Conservation (phyloP, 2,797 vertebrate species). For the Monodelphis domestica region DNA sequence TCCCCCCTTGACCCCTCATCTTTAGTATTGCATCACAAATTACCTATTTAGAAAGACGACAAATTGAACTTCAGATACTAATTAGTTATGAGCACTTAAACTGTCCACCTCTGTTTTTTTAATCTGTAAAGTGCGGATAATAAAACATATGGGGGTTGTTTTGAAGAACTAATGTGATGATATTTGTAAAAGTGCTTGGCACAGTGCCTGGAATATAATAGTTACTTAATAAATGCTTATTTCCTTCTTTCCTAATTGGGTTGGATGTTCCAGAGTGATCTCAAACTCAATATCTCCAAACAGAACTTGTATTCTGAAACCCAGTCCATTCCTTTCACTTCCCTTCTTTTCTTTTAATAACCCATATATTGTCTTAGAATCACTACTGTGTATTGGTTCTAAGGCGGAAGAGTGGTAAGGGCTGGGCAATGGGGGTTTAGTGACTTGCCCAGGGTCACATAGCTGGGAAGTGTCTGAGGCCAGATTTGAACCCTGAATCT, state of each 20-base stretch:
- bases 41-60: too few relatives aligned
- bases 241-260: background rate
- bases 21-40: background rate
- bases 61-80: background rate
- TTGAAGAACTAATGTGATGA: background rate
- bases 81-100: background rate
- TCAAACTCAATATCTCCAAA: background rate
- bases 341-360: too few relatives aligned
- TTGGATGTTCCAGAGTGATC: background rate
- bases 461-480: too few relatives aligned
- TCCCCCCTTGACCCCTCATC: too few relatives aligned
- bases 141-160: background rate
- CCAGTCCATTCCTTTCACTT: too few relatives aligned
- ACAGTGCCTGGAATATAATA: background rate
- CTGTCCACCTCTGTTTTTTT: background rate
- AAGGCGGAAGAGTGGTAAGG: too few relatives aligned
- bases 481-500: too few relatives aligned
- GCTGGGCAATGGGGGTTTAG: too few relatives aligned
- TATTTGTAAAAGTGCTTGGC: background rate
- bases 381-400: too few relatives aligned
- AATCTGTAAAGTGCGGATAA: background rate
- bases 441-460: too few relatives aligned
- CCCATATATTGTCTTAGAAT: too few relatives aligned
- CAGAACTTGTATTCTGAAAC: background rate
- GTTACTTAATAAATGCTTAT: too few relatives aligned